Conservation (phyloP, 1,140 invertebrate species). For the Copidosoma floridanum region DNA sequence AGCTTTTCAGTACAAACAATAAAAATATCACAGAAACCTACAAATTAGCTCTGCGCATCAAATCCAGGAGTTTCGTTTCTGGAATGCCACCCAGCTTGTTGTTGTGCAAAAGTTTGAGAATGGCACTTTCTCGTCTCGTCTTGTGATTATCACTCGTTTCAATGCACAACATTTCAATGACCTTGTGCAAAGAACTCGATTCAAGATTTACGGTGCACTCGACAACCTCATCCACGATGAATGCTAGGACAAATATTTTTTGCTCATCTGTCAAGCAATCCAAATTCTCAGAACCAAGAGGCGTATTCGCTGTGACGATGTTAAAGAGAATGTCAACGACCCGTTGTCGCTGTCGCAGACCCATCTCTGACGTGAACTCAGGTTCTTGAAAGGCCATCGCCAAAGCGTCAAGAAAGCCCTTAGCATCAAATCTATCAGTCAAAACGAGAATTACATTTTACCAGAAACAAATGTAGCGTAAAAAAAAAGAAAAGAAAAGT, state of each 20-base stretch:
- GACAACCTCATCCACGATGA: constrained; percentile 45
- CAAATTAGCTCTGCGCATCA: constrained; percentile 67
- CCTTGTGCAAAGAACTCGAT: constrained; percentile 44
- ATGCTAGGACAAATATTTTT: constrained; percentile 63
- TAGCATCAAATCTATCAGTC: constrained; percentile 72
- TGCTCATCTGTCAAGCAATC: constrained; percentile 55
- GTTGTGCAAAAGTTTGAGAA: constrained; percentile 73
- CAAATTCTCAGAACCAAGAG: constrained; percentile 38
- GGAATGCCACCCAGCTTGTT: constrained; percentile 67
- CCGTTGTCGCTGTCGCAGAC: constrained; percentile 71
- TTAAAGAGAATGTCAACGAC: constrained; percentile 79
- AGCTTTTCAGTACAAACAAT: too few species aligned
- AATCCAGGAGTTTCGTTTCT: constrained; percentile 57
- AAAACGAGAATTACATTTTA: too few species aligned
- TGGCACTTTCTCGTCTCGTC: constrained; percentile 77
- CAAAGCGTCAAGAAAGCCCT: constrained; percentile 88
- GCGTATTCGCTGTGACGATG: constrained; percentile 66
- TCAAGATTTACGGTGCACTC: constrained; percentile 47
- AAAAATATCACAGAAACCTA: constrained; percentile 51
- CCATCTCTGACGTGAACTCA: constrained; percentile 75
- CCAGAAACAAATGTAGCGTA: too few species aligned
- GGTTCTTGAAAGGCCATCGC: constrained; percentile 83
- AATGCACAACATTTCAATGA: constrained; percentile 59
- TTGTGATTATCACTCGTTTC: constrained; percentile 57
- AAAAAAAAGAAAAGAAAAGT: too few species aligned